Evolutionary conservation across 2,888 invertebrate species (phyloP), one percentile per base, ranked within the genome.

Genomic region (Steinernema carpocapsae): DNA sequence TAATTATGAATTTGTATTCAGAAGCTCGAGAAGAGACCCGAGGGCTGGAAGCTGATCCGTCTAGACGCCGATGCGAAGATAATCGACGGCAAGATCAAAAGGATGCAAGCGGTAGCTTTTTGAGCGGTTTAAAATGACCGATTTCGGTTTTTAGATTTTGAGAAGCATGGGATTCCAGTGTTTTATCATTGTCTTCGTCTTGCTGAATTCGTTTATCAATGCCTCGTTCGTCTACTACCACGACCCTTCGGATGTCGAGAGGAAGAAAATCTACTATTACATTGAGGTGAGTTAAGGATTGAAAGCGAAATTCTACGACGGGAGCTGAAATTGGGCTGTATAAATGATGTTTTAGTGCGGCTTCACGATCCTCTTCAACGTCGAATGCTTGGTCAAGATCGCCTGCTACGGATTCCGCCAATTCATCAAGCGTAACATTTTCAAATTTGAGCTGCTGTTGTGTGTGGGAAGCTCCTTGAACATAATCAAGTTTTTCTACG

Each of bases 331-430:
- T 1, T 0, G 19, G 26, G 0, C n/a, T 56, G 14, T 19, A 56
- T n/a, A 37, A 37, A 37, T 37, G 37, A 10, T 59, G 77, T 90
- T 90, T 75, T 88, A 93, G 92, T 92, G 96, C 79, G 94, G 93
- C 0, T 99, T 99, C 88, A 99, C 99, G 0, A 91, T 95, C 76
- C 92, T 99, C 80, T 91, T 99, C 87, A 93, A 96, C 88, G 89
- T 97, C 79, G 99, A 99, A 90, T 94, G 95, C 0, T 88, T 97
- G 51, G 94, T 99, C 87, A 99, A 99, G 90, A 94, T 99, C 81
- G 95, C 96, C 92, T 99, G 97, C 88, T 91, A 97, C 73, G 97
- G 99, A 6, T 93, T 80, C 73, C 74, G 52, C 1, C 59, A 43
- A n/a, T 79, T 74, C 48, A 82, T 81, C 70, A 79, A 79, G 43